phyloP scores from a whole-genome alignment of 2,797 vertebrate genomes.

The Pseudocheirus occidentalis region DNA sequence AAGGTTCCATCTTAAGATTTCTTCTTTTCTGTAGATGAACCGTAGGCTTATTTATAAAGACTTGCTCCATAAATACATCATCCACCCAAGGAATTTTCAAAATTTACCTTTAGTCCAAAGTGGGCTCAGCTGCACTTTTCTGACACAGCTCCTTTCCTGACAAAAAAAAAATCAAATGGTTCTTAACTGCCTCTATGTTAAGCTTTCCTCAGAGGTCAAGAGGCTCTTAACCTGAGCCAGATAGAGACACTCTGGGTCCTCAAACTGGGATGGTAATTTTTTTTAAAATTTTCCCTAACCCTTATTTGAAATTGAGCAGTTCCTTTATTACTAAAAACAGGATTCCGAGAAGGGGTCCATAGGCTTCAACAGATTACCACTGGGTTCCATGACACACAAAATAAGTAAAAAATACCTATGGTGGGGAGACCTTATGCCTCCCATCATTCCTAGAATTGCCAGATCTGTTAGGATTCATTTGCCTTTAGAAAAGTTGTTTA shows the following conservation, averaged over 20 bases:
- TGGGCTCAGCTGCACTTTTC: background rate
- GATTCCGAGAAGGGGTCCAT: background rate
- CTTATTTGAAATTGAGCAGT: background rate
- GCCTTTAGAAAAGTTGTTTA: background rate
- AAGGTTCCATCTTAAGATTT: background rate
- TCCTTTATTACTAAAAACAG: background rate
- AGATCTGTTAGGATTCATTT: background rate
- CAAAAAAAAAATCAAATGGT: background rate
- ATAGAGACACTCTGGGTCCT: background rate
- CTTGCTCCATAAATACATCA: background rate
- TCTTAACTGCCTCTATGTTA: background rate
- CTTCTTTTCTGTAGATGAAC: background rate
- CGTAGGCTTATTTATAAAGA: background rate
- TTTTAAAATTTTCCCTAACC: background rate
- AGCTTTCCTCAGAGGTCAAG: background rate
- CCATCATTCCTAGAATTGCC: background rate
- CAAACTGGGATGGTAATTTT: background rate
- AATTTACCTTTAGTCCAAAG: background rate
- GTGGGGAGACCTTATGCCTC: background rate
- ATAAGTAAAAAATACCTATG: background rate
- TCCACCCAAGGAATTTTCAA: background rate
- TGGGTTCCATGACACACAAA: background rate
- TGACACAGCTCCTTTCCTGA: background rate
- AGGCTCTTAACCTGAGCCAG: background rate
- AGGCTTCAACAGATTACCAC: background rate